Conservation (phyloP, 2,888 invertebrate genomes). For the Mythimna vitellina region DNA sequence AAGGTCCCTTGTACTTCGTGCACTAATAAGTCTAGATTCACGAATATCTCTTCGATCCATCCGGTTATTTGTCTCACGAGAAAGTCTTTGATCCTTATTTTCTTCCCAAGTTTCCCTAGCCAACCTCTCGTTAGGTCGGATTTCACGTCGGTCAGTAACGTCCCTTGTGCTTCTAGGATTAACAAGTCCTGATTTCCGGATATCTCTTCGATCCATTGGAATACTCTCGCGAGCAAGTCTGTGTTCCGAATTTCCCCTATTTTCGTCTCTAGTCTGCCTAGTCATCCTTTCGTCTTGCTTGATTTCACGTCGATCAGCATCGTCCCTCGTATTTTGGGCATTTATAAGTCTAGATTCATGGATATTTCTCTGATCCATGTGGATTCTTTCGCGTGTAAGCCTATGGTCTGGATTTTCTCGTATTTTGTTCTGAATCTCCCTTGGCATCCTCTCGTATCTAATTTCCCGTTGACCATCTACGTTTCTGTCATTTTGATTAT, state of each 20-base stretch:
- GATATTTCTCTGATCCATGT: conserved; percentile 20
- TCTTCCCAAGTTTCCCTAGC: background rate
- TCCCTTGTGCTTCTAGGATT: conserved; percentile 3
- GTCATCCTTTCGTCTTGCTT: conserved; percentile 13
- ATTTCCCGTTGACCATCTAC: conserved; percentile 12
- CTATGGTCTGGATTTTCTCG: conserved; percentile 17
- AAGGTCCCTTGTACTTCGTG: background rate
- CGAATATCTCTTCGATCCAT: conserved; percentile 17
- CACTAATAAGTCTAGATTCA: conserved; percentile 11
- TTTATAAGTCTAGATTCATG: conserved; percentile 33
- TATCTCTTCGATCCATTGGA: conserved; percentile 13
- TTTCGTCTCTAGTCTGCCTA: background rate
- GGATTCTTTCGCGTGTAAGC: conserved; percentile 19
- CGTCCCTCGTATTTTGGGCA: conserved; percentile 2
- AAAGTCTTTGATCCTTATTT: conserved; percentile 1
- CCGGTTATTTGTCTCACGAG: background rate
- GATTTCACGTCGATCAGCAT: conserved; percentile 13
- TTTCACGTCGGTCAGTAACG: conserved; percentile 4
- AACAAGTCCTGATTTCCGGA: conserved; percentile 12
- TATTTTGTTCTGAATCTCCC: conserved; percentile 6
- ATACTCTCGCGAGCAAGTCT: conserved; percentile 22
- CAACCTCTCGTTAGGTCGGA: conserved; percentile 1
- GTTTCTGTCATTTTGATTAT: conserved; percentile 14
- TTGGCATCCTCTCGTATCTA: conserved; percentile 14
- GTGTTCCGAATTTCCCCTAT: conserved; percentile 1